phyloP scores from a whole-genome alignment of 2,113 vertebrate genomes.

The Mellivora capensis region DNA sequence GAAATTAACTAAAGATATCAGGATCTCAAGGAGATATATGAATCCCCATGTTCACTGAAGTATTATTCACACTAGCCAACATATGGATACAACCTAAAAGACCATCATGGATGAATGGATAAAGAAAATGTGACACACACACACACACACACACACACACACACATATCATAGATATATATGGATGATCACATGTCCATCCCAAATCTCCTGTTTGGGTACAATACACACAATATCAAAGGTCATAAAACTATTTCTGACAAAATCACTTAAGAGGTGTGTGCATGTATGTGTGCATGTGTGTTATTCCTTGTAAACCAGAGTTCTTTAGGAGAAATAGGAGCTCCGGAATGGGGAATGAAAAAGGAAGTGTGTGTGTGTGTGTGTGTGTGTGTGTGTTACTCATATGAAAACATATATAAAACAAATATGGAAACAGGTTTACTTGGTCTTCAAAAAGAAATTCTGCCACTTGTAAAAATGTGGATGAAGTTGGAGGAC shows the following conservation, averaged over 20 bases:
- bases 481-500: not conserved
- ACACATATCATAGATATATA: not conserved
- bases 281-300: not conserved
- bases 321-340: not conserved
- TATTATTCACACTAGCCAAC: not conserved
- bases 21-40: not conserved
- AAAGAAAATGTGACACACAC: not conserved
- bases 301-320: not conserved
- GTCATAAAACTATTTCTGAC: not conserved
- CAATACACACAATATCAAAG: not conserved
- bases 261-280: not conserved
- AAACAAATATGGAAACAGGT: not conserved
- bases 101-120: not conserved
- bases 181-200: not conserved
- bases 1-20: not conserved
- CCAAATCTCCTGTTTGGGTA: not conserved
- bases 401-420: not conserved
- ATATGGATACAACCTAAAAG: not conserved
- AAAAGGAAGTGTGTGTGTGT: not conserved
- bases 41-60: not conserved
- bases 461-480: not conserved
- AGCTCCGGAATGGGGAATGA: not conserved
- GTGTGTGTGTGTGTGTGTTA: not conserved
- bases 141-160: no score
- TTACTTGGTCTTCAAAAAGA: not conserved